Conservation (phyloP, 2,113 vertebrate species). For the Pardalotus punctatus region DNA sequence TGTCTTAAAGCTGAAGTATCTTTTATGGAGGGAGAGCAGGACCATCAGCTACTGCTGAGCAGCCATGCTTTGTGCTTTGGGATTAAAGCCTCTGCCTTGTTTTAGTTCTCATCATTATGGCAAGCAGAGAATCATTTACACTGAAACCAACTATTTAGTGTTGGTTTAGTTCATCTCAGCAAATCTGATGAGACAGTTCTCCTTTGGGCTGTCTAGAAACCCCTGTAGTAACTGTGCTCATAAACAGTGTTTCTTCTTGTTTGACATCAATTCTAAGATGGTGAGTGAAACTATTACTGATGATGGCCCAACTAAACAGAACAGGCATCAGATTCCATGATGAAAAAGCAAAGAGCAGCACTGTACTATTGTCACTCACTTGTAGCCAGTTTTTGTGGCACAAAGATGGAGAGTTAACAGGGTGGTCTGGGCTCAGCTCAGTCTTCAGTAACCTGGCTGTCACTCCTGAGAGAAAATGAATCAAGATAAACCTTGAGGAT, state of each 20-base stretch:
- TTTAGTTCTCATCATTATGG: background rate
- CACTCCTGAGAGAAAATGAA: background rate
- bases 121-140: background rate
- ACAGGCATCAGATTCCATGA: background rate
- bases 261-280: background rate
- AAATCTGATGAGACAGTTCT: background rate
- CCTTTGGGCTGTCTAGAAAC: background rate
- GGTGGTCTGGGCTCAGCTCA: background rate
- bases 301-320: background rate
- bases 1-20: background rate
- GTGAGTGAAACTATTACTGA: background rate
- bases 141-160: background rate
- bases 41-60: background rate
- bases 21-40: background rate
- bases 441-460: background rate
- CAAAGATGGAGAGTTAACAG: background rate
- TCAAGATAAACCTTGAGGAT: background rate
- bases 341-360: background rate
- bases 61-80: background rate
- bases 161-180: background rate
- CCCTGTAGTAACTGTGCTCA: background rate
- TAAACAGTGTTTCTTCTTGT: background rate
- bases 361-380: rapidly evolving
- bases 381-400: background rate
- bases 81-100: background rate